A percentile compares a stretch with the other conserved stretches of the same genome.
phyloP scores from a whole-genome alignment of 2,797 vertebrate species.

The Fistularia commersonii region DNA sequence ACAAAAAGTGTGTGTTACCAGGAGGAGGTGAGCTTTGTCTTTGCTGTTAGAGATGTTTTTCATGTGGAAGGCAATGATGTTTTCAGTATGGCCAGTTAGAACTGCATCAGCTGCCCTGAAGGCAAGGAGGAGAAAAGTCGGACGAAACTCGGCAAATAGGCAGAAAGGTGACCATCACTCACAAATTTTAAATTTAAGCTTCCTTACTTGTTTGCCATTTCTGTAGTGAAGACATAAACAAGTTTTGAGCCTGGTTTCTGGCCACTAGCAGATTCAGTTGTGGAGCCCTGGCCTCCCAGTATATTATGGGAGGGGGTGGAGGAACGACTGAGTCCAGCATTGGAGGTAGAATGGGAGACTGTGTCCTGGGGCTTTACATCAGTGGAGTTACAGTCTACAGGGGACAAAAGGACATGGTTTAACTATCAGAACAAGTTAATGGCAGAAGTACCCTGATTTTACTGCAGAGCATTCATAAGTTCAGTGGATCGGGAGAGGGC shows the following conservation, averaged over 20 bases:
- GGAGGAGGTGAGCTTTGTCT: slow-evolving; percentile 88
- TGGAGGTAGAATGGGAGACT: slow-evolving; percentile 89
- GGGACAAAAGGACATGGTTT: slow-evolving; percentile 16
- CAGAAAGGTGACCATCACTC: background rate
- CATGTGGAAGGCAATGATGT: slow-evolving; percentile 96
- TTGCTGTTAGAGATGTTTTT: slow-evolving; percentile 98
- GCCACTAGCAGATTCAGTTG: slow-evolving; percentile 82
- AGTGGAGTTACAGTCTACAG: slow-evolving; percentile 91
- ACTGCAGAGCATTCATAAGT: slow-evolving; percentile 13
- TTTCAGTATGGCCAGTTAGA: slow-evolving; percentile 94
- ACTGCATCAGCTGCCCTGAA: slow-evolving; percentile 96
- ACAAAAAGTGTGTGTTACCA: slow-evolving; percentile 77
- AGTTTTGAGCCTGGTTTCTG: slow-evolving; percentile 94
- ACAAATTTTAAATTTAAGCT: slow-evolving; percentile 4
- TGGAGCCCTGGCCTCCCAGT: slow-evolving; percentile 82
- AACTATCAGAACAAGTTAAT: slow-evolving; percentile 23
- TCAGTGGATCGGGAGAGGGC: slow-evolving; percentile 25
- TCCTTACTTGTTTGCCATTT: slow-evolving; percentile 99
- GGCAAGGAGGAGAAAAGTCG: slow-evolving; percentile 56
- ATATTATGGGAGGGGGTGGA: slow-evolving; percentile 92
- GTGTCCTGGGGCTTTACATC: slow-evolving; percentile 94
- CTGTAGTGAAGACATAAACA: slow-evolving; percentile 98
- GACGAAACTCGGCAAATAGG: slow-evolving; percentile 21
- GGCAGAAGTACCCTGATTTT: slow-evolving; percentile 23
- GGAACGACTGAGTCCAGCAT: slow-evolving; percentile 86